Conservation (phyloP, 2,797 vertebrate genomes). For the Rhinichthys osculus region DNA sequence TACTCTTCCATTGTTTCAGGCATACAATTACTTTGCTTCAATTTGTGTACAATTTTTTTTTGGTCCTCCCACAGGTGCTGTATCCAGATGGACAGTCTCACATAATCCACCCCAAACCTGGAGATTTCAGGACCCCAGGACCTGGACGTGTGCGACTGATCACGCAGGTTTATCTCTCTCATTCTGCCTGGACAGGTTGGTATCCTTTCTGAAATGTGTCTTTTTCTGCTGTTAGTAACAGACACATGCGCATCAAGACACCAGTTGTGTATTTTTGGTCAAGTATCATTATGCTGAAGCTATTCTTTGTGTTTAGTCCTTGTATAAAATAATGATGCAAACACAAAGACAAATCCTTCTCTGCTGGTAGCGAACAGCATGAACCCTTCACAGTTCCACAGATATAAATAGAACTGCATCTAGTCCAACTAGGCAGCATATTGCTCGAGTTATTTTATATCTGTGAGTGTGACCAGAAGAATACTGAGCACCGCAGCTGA, state of each 20-base stretch:
- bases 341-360: conserved; percentile 10
- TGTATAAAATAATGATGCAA: conserved; percentile 8
- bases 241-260: not conserved
- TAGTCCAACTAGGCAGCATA: conserved; percentile 32
- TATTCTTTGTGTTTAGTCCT: not conserved
- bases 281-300: not conserved
- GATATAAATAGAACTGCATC: conserved; percentile 57
- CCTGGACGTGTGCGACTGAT: conserved; percentile 90
- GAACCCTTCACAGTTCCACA: conserved; percentile 38
- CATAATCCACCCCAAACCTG: conserved; percentile 93
- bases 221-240: not conserved
- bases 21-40: not conserved
- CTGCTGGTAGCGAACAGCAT: conserved; percentile 9
- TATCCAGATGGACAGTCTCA: conserved; percentile 97
- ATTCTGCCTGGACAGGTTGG: conserved; percentile 95
- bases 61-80: conserved; percentile 78
- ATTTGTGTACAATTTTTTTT: not conserved
- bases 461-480: conserved; percentile 8
- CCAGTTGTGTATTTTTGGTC: not conserved
- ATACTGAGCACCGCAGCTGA: not conserved
- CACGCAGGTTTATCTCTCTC: conserved; percentile 96
- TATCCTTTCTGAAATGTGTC: not conserved
- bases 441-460: conserved; percentile 31
- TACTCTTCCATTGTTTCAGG: not conserved
- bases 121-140: conserved; percentile 93